Conservation (phyloP, 1,140 invertebrate genomes). For the Drosophila nigromelanica region DNA sequence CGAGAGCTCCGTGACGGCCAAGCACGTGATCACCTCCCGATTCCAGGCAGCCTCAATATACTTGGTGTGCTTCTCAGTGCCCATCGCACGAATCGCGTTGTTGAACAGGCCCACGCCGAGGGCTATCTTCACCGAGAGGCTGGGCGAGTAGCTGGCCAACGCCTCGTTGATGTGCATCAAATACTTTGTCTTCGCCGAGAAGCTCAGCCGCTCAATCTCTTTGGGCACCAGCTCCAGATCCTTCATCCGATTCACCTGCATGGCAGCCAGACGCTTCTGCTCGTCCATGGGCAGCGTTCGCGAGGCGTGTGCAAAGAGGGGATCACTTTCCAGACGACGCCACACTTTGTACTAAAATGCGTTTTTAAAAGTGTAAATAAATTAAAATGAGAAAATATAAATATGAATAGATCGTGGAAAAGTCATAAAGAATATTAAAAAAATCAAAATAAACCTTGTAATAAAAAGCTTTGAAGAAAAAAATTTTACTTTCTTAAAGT, state of each 20-base stretch:
- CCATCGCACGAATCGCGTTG: constrained; percentile 88
- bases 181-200: constrained; percentile 88
- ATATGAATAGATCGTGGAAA: too few relatives aligned
- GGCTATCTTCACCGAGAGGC: constrained; percentile 88
- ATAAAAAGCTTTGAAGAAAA: too few relatives aligned
- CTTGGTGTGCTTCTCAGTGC: constrained; percentile 90
- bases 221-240: constrained; percentile 86
- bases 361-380: too few relatives aligned
- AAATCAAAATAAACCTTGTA: too few relatives aligned
- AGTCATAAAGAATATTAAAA: too few relatives aligned
- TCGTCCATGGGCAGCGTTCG: constrained; percentile 89
- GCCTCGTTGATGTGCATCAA: constrained; percentile 90
- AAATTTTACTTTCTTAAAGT: too few relatives aligned
- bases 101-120: constrained; percentile 89
- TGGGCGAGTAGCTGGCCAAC: constrained; percentile 86
- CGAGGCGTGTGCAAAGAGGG: constrained; percentile 88
- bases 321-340: constrained; percentile 91
- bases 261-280: constrained; percentile 86
- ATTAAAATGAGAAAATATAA: too few relatives aligned
- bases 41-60: constrained; percentile 88
- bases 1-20: constrained; percentile 95
- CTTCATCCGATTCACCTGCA: constrained; percentile 86
- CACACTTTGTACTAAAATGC: constrained; percentile 90
- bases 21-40: constrained; percentile 90
- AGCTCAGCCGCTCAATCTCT: constrained; percentile 86